Conservation (phyloP, 1,140 invertebrate genomes). For the Drosophila sucinea region DNA sequence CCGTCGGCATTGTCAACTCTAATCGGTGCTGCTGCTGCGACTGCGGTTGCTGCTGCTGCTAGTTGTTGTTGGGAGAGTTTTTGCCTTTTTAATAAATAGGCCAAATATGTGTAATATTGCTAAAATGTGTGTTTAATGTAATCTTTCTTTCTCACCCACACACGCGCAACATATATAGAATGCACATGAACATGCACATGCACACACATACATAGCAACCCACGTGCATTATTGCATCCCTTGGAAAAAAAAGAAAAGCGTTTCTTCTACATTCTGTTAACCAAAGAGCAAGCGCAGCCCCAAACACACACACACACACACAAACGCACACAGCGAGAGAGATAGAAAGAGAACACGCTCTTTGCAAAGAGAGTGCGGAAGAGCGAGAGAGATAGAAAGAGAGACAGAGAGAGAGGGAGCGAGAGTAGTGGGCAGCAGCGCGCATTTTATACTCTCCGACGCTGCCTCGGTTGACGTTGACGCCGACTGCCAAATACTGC, state of each 20-base stretch:
- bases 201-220: conserved; percentile 32
- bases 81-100: conserved; percentile 71
- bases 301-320: conserved; percentile 6
- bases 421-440: conserved; percentile 4
- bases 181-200: conserved; percentile 14
- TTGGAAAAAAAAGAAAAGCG: conserved; percentile 27
- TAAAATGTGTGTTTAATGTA: conserved; percentile 81
- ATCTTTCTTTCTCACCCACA: conserved; percentile 63
- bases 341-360: conserved; percentile 3
- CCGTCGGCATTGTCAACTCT: conserved; percentile 43
- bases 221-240: conserved; percentile 76
- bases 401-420: conserved; percentile 15
- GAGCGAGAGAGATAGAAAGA: background rate
- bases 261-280: conserved; percentile 12
- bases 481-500: conserved; percentile 20
- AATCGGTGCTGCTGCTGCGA: conserved; percentile 33
- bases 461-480: conserved; percentile 1
- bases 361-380: conserved; percentile 30
- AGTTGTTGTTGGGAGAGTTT: conserved; percentile 21
- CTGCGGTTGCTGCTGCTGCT: background rate
- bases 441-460: conserved; percentile 4
- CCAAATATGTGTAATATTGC: conserved; percentile 79
- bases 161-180: conserved; percentile 11
- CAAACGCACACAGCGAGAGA: background rate
- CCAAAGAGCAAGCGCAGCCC: conserved; percentile 45